phyloP scores from a whole-genome alignment of 2,888 invertebrate species.

The Platycheirus rosarum region DNA sequence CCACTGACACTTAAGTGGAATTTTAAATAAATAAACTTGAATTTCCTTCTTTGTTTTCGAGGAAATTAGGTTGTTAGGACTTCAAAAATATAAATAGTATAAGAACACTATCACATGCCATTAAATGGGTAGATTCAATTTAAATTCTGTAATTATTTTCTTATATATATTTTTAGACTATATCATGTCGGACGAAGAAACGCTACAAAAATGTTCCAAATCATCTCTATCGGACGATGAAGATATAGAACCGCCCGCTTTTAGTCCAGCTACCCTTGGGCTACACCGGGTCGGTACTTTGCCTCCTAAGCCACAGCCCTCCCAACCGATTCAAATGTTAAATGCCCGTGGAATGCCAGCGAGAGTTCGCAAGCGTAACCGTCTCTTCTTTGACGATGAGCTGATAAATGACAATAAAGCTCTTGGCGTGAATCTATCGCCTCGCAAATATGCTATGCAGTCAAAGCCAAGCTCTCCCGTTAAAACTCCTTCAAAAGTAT shows the following conservation, averaged over 20 bases:
- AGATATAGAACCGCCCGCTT: conserved; percentile 87
- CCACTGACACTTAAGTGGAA: too few species aligned
- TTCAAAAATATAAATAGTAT: too few species aligned
- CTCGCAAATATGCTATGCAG: conserved; percentile 79
- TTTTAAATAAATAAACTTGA: too few species aligned
- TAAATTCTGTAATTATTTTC: neutral
- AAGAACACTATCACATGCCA: too few species aligned
- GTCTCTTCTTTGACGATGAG: conserved; percentile 94
- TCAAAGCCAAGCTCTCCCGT: conserved; percentile 83
- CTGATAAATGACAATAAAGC: conserved; percentile 91
- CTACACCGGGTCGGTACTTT: conserved; percentile 91
- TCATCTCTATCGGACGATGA: conserved; percentile 83
- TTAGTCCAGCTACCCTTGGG: conserved; percentile 91
- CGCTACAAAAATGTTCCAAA: conserved; percentile 64
- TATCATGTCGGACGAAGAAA: conserved; percentile 74
- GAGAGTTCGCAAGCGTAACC: conserved; percentile 93
- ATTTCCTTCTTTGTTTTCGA: too few species aligned
- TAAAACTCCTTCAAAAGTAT: conserved; percentile 83
- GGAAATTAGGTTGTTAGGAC: too few species aligned
- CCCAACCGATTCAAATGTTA: conserved; percentile 90
- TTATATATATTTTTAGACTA: conserved; percentile 38
- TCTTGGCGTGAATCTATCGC: conserved; percentile 85
- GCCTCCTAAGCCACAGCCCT: conserved; percentile 87
- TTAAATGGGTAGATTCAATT: too few species aligned
- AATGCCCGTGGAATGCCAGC: conserved; percentile 96